Percentiles rank a stretch among this genome's conserved stretches.
phyloP scores from a whole-genome alignment of 2,797 vertebrate species.

The Gallinago nigripennis region DNA sequence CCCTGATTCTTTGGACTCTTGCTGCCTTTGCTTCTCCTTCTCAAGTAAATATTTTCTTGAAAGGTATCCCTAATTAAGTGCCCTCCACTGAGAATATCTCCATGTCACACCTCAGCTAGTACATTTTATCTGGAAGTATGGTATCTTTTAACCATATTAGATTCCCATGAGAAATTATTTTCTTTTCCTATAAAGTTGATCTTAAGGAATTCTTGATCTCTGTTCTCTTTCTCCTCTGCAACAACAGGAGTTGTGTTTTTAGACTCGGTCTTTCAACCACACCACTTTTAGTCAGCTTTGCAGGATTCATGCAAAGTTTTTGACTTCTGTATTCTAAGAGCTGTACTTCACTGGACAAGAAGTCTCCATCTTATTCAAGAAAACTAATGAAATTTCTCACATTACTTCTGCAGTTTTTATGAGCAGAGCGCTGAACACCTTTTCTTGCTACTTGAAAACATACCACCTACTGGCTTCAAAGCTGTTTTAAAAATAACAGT shows the following conservation, averaged over 20 bases:
- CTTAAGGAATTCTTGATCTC: not conserved
- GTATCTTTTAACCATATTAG: not conserved
- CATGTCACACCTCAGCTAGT: not conserved
- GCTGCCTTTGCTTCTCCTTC: not conserved
- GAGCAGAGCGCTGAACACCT: not conserved
- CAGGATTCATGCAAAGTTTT: fast-evolving
- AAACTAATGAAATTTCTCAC: slow-evolving; percentile 2
- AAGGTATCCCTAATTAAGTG: not conserved
- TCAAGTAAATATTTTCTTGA: not conserved
- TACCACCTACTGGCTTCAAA: slow-evolving; percentile 53
- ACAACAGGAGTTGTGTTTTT: not conserved
- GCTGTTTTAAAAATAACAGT: slow-evolving; percentile 39
- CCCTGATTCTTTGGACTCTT: not conserved
- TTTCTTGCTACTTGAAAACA: slow-evolving; percentile 36
- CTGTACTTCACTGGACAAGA: not conserved
- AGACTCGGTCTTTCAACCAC: not conserved
- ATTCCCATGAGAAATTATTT: not conserved
- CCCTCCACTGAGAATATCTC: not conserved
- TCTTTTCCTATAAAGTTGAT: not conserved
- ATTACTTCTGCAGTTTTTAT: not conserved
- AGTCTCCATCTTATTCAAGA: not conserved
- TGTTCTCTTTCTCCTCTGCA: not conserved
- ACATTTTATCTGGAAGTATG: not conserved
- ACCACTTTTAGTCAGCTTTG: not conserved
- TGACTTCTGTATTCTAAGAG: not conserved